phyloP scores from a whole-genome alignment of 2,797 vertebrate genomes.

The Platalea minor region DNA sequence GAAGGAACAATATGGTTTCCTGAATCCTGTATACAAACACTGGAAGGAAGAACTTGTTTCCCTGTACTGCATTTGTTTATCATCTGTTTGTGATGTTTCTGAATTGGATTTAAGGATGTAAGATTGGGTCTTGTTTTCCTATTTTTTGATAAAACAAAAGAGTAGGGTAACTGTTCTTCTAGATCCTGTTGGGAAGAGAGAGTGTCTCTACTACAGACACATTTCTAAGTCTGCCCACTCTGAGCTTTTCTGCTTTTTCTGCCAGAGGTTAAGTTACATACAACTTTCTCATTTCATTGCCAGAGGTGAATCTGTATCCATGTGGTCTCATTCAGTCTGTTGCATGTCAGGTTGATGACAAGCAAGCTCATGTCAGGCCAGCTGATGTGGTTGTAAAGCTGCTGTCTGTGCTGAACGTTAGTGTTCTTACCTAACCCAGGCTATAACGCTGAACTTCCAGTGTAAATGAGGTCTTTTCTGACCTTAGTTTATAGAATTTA shows the following conservation, averaged over 20 bases:
- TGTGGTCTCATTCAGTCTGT: neutral
- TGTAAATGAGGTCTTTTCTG: neutral
- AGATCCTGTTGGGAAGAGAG: neutral
- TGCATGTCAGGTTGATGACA: conserved; percentile 6
- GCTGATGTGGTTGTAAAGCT: neutral
- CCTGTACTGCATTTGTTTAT: neutral
- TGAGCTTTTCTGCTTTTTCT: conserved; percentile 6
- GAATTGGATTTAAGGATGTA: neutral
- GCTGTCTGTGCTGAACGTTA: neutral
- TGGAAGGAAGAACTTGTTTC: neutral
- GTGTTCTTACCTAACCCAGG: neutral
- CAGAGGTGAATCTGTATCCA: neutral
- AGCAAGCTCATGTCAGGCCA: neutral
- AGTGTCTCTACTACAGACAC: neutral
- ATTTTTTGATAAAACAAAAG: neutral
- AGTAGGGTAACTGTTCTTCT: neutral
- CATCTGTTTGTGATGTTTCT: neutral
- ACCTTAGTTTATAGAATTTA: neutral
- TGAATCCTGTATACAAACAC: neutral
- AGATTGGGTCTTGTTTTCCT: neutral
- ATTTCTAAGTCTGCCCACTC: neutral
- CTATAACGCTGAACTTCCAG: neutral
- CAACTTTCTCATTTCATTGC: conserved; percentile 11
- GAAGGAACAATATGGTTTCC: neutral
- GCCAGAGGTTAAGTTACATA: neutral